Conservation (phyloP, 2,888 invertebrate species). For the Caenorhabditis sp. region DNA sequence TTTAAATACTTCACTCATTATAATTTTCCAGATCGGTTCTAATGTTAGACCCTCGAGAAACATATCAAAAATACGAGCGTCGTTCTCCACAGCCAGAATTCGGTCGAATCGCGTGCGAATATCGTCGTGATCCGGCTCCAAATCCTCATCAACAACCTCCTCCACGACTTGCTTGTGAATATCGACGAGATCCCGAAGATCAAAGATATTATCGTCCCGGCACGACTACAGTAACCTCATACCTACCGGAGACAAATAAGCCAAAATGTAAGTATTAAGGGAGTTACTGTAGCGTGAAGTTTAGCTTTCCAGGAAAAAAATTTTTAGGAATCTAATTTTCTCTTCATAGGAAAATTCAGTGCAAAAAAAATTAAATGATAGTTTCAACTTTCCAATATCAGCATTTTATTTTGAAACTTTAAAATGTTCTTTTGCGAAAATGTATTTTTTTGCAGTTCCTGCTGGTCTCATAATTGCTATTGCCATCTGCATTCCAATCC, state of each 20-base stretch:
- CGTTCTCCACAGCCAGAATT: conserved; percentile 37
- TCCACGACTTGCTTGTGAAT: conserved; percentile 14
- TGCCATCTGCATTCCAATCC: conserved; percentile 60
- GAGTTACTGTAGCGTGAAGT: too few species aligned
- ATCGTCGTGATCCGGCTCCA: not conserved
- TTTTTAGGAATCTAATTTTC: too few species aligned
- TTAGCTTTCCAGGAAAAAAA: too few species aligned
- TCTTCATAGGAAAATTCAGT: too few species aligned
- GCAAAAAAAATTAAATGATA: too few species aligned
- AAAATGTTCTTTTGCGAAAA: not conserved
- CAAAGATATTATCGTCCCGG: not conserved
- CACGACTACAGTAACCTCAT: conserved; percentile 36
- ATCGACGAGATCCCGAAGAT: conserved; percentile 21
- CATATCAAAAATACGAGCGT: conserved; percentile 61
- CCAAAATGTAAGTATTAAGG: too few species aligned
- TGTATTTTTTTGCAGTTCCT: conserved; percentile 50
- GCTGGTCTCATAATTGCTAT: conserved; percentile 57
- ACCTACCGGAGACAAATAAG: conserved; percentile 38
- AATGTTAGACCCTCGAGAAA: conserved; percentile 56
- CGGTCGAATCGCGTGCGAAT: not conserved
- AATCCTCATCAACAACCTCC: not conserved
- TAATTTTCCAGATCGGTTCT: conserved; percentile 18
- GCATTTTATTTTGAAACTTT: too few species aligned
- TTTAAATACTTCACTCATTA: not conserved
- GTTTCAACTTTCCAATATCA: too few species aligned